Percentiles rank a stretch among this genome's conserved stretches.
These are phyloP conservation scores for Oreortyx pictus DNA, from an alignment of 2,797 vertebrate genomes.

Conservation along the genomic window DNA sequence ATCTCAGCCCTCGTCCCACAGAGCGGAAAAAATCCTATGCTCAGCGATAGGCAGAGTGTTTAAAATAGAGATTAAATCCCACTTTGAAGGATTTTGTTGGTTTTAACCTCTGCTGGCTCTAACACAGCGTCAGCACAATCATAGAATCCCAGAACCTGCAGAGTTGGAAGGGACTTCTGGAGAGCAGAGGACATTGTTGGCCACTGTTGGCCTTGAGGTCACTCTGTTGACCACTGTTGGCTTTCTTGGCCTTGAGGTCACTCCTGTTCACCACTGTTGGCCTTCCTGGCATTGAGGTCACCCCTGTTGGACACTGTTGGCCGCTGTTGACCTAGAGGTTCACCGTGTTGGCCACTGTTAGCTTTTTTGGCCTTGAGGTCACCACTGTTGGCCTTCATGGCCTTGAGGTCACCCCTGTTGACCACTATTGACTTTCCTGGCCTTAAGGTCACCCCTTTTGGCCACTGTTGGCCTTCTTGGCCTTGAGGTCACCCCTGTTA, in stretches of 20 bases:
- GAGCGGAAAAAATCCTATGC: neutral
- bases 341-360: no score
- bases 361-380: no score
- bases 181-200: no score
- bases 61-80: neutral
- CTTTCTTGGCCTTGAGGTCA: no score
- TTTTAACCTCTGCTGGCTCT: neutral
- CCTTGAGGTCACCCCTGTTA: no score
- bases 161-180: neutral
- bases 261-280: neutral
- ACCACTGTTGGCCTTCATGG: no score
- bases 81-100: neutral
- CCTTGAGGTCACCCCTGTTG: neutral
- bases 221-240: neutral
- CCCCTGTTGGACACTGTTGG: no score
- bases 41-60: neutral
- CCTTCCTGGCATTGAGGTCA: no score
- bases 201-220: no score
- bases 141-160: neutral
- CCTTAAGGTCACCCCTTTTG: no score
- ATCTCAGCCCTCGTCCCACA: neutral
- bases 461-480: no score
- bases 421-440: neutral
- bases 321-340: no score
- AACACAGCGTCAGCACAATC: neutral